Conservation (phyloP, 2,113 vertebrate species). For the Microtus richardsoni region DNA sequence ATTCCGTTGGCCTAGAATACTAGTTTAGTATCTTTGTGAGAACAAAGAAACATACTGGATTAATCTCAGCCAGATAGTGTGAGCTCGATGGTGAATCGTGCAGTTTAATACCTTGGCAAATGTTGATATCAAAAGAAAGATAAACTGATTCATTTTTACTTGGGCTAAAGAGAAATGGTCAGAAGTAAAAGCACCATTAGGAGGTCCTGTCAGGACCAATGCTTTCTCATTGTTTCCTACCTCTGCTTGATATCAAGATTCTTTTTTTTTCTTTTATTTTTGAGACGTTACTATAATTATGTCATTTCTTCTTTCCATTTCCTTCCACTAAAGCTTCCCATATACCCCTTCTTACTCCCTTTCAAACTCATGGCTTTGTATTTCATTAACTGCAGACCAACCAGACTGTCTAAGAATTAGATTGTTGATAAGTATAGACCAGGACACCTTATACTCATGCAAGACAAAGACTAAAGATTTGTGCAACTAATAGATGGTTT, state of each 20-base stretch:
- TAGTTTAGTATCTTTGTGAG: background rate
- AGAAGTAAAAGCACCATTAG: background rate
- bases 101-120: background rate
- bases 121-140: background rate
- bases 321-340: background rate
- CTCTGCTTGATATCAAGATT: background rate
- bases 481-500: conserved; percentile 42
- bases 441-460: background rate
- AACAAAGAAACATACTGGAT: background rate
- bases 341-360: background rate
- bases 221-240: background rate
- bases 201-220: background rate
- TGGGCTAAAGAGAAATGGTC: background rate
- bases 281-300: background rate
- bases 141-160: background rate
- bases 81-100: background rate
- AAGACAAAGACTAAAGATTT: conserved; percentile 36
- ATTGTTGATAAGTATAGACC: background rate
- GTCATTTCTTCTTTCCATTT: background rate
- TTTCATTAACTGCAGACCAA: too few relatives aligned
- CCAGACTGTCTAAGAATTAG: background rate
- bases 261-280: background rate
- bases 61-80: background rate
- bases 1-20: background rate
- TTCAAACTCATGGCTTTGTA: too few relatives aligned